Conservation (phyloP, 2,888 invertebrate genomes). For the Pyralis farinalis region DNA sequence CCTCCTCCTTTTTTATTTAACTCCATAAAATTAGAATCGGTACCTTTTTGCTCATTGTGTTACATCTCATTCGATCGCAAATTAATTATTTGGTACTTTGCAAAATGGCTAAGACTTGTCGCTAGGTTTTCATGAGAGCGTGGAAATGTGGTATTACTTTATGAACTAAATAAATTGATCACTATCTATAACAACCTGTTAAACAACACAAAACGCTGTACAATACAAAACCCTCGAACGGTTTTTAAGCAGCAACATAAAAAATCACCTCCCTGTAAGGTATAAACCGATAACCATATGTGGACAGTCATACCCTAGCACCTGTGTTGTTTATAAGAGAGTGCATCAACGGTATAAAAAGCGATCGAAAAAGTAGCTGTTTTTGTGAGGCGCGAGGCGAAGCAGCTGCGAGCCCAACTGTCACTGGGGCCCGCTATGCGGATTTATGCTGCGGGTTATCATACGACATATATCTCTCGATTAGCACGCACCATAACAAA, state of each 20-base stretch:
- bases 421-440: conserved; percentile 59
- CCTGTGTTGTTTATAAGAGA: conserved; percentile 79
- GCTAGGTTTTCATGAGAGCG: too few relatives aligned
- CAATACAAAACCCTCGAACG: conserved; percentile 10
- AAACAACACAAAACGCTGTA: conserved; percentile 19
- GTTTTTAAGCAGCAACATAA: conserved; percentile 49
- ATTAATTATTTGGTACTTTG: too few relatives aligned
- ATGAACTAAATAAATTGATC: conserved; percentile 40
- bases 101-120: too few relatives aligned
- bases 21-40: too few relatives aligned
- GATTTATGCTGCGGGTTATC: conserved; percentile 63
- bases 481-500: background rate
- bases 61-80: too few relatives aligned
- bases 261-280: conserved; percentile 54
- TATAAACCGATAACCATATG: conserved; percentile 73
- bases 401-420: conserved; percentile 76
- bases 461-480: conserved; percentile 46
- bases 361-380: conserved; percentile 72
- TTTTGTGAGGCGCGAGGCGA: conserved; percentile 73
- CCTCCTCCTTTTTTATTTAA: too few relatives aligned
- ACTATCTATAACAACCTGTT: background rate
- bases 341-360: conserved; percentile 73
- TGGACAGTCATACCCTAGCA: conserved; percentile 72
- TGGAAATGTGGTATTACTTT: too few relatives aligned
- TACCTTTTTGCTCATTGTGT: too few relatives aligned